Conservation (phyloP, 1,140 invertebrate species). For the Aculops lycopersici region DNA sequence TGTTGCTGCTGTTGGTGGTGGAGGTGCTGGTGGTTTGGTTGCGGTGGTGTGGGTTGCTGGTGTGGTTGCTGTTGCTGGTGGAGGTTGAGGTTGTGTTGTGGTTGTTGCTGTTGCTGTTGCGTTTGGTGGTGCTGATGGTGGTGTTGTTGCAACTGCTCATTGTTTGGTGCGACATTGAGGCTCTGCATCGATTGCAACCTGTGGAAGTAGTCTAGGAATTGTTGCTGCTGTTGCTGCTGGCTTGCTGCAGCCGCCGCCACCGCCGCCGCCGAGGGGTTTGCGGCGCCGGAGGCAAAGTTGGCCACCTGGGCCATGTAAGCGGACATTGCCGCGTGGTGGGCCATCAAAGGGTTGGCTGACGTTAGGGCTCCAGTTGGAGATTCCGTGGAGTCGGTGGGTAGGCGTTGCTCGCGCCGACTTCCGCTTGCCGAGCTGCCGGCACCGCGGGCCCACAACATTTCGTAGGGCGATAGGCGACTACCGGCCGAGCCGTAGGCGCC, state of each 20-base stretch:
- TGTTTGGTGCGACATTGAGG: conserved; percentile 1
- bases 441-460: too few relatives aligned
- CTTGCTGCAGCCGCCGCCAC: background rate
- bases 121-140: conserved; percentile 7
- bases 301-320: too few relatives aligned
- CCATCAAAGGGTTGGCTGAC: background rate
- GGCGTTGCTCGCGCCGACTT: background rate
- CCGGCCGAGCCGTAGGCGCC: too few relatives aligned
- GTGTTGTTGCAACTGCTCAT: background rate
- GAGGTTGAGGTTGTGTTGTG: background rate
- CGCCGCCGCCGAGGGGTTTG: background rate
- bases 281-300: too few relatives aligned
- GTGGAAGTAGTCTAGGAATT: background rate
- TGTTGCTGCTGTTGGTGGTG: conserved; percentile 5
- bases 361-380: background rate
- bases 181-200: background rate
- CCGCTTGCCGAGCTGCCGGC: background rate
- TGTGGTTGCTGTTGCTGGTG: background rate
- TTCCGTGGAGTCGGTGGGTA: background rate
- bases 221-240: background rate
- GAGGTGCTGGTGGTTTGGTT: background rate
- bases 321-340: too few relatives aligned
- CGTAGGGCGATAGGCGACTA: too few relatives aligned
- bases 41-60: background rate
- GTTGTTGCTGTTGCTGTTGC: background rate